phyloP scores from a whole-genome alignment of 2,113 vertebrate genomes.

The Leuciscus idus region DNA sequence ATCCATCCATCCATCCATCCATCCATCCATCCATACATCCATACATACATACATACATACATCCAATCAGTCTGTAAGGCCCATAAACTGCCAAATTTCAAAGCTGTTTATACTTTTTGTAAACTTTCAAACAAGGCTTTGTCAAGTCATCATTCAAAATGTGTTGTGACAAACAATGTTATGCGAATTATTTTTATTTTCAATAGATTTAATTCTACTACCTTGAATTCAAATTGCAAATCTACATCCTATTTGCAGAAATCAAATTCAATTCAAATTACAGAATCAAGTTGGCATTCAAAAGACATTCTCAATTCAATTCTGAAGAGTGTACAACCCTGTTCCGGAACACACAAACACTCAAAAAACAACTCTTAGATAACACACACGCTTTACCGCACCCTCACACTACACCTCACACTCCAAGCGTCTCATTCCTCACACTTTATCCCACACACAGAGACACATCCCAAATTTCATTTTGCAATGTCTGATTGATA shows the following conservation, averaged over 20 bases:
- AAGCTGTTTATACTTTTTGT: neutral
- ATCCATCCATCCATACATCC: neutral
- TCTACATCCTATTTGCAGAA: neutral
- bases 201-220: neutral
- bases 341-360: neutral
- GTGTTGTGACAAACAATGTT: neutral
- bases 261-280: neutral
- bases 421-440: neutral
- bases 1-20: no score
- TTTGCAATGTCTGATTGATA: conserved; percentile 15
- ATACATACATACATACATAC: neutral
- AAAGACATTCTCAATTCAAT: neutral
- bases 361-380: neutral
- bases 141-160: neutral
- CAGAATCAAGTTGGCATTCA: neutral
- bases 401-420: neutral
- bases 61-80: neutral
- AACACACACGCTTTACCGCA: neutral
- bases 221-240: neutral
- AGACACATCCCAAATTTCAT: conserved; percentile 17
- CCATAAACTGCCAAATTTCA: neutral
- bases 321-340: neutral
- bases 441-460: conserved; percentile 8
- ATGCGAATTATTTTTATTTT: neutral
- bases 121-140: neutral